Evolutionary conservation across 2,113 vertebrate genomes (phyloP).

Genomic region (Uria lomvia): DNA sequence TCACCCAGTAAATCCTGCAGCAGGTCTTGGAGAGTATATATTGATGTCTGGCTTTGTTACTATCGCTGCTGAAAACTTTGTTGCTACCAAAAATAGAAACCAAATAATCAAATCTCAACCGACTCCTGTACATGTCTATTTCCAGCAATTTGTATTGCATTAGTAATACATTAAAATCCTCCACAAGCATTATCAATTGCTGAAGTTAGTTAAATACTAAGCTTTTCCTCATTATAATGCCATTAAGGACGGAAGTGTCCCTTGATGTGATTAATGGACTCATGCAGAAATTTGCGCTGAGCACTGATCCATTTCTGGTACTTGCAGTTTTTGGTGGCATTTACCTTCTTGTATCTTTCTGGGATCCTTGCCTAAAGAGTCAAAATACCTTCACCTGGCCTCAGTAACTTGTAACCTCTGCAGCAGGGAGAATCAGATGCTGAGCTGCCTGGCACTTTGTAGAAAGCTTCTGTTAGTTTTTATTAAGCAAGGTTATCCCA

Average conservation of each 20-base stretch:
- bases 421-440: background rate
- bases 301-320: background rate
- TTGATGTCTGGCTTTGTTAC: background rate
- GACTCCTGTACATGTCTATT: constrained; percentile 13
- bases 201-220: constrained; percentile 37
- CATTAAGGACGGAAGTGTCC: constrained; percentile 32
- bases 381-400: background rate
- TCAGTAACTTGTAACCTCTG: background rate
- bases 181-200: background rate
- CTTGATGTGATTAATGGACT: constrained; percentile 39
- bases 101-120: constrained; percentile 19
- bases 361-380: background rate
- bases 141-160: background rate
- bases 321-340: background rate
- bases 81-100: background rate
- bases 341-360: background rate
- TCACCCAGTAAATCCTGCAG: background rate
- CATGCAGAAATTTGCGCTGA: constrained; percentile 4
- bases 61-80: background rate
- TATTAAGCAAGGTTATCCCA: background rate
- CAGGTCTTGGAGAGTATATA: background rate
- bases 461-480: background rate
- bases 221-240: constrained; percentile 52
- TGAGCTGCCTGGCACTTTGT: background rate
- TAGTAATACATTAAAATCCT: constrained; percentile 40